Base-by-base conservation (phyloP, 2,113 vertebrate species). In the Mesoclemmys tuberculata region DNA sequence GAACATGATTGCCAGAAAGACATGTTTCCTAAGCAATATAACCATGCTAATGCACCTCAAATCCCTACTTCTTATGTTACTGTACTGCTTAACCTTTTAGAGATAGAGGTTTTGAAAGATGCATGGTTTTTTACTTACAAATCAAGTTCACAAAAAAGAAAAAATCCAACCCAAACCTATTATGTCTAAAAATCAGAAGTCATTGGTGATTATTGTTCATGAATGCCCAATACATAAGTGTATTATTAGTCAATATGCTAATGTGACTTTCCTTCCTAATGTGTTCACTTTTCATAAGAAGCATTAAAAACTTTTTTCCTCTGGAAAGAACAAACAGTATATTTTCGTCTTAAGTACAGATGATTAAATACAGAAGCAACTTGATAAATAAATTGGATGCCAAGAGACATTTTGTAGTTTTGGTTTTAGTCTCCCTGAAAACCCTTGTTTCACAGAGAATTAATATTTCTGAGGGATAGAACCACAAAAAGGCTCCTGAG, bases 341-440 rank as follows among this genome's bases (percentile, higher is more conserved):
- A 22, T 3, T 26, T 44, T 80, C 31, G 3, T 61, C 58, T 52
- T 18, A 38, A 38, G 1, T 31, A 12, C 54, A n/a, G 3, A n/a
- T 68, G 3, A 96, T 89, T 75, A 38, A 55, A 71, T 54, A n/a
- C n/a, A 49, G 61, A 19, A 91, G 22, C 0, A 56, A 46, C 24
- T 88, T 82, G 8, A 2, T 68, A 68, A n/a, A 79, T 35, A 55
- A 83, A 74, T 0, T 54, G 13, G 2, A 1, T 31, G 14, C 41
- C 38, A 49, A 93, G 61, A 75, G 0, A 0, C 7, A 68, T 68
- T 68, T n/a, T 0, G 0, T 4, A 77, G 21, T 1, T 89, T 87
- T 92, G 5, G 8, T 92, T 24, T 35, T 61, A 11, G 2, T 35
- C 1, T 91, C 3, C 8, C 10, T 77, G 75, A 93, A 93, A 88